A percentile compares a stretch with the other conserved stretches of the same genome.
phyloP scores from a whole-genome alignment of 2,797 vertebrate genomes.

The Semotilus atromaculatus region DNA sequence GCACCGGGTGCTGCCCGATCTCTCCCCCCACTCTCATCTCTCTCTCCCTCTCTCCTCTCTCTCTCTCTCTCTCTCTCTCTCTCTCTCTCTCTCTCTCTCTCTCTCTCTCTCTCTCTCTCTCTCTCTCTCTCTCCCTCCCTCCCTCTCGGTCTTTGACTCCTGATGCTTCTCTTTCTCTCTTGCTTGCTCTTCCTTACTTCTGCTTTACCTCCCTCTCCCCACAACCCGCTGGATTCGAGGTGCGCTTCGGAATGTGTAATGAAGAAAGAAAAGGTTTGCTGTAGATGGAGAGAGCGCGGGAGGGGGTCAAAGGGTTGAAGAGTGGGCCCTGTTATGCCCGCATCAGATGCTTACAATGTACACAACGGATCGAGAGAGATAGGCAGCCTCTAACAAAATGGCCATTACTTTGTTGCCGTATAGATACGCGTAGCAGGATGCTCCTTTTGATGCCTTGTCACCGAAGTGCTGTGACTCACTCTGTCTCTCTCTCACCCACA shows the following conservation, averaged over 20 bases:
- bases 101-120: slow-evolving; percentile 63
- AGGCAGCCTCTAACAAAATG: slow-evolving; percentile 35
- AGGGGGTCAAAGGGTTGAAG: slow-evolving; percentile 50
- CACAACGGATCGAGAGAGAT: slow-evolving; percentile 50
- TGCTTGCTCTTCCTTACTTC: slow-evolving; percentile 39
- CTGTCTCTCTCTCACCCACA: slow-evolving; percentile 12
- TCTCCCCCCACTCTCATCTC: slow-evolving; percentile 68
- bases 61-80: slow-evolving; percentile 38
- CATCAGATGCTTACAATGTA: slow-evolving; percentile 30
- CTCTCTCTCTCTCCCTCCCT: slow-evolving; percentile 49
- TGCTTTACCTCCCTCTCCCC: slow-evolving; percentile 76
- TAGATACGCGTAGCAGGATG: slow-evolving; percentile 25
- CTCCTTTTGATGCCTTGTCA: slow-evolving; percentile 42
- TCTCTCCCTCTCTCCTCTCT: slow-evolving; percentile 65
- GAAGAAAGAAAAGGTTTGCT: slow-evolving; percentile 58
- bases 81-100: slow-evolving; percentile 68
- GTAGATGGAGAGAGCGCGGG: slow-evolving; percentile 46
- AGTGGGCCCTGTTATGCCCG: slow-evolving; percentile 45
- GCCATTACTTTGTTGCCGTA: slow-evolving; percentile 34
- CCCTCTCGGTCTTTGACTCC: slow-evolving; percentile 67
- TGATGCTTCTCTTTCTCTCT: slow-evolving; percentile 57
- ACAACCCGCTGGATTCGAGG: slow-evolving; percentile 83
- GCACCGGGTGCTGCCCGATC: slow-evolving; percentile 79
- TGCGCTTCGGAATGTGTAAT: slow-evolving; percentile 86
- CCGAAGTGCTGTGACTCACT: slow-evolving; percentile 40